Evolutionary conservation across 1,140 invertebrate species (phyloP), one percentile per base, ranked within the genome.

Genomic region (Mesaphorura yosii): DNA sequence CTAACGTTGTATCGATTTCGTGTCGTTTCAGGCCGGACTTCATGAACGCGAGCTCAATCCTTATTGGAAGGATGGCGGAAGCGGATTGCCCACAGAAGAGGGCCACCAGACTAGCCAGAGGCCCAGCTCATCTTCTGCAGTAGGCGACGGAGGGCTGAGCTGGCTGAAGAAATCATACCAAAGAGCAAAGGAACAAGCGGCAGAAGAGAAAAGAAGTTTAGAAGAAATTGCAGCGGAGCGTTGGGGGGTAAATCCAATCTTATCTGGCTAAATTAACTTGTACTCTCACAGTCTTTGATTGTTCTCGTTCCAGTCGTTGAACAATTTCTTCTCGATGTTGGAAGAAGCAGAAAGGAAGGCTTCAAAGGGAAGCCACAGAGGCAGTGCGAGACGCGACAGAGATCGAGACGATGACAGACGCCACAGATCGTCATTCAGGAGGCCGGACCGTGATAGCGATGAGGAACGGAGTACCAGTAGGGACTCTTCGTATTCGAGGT

Each of bases 21-120:
- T 44, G 10, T 37, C 19, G 48, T 47, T 28, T 39, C 52, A 87
- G 75, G 81, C 82, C 34, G 79, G 81, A 2, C 81, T 80, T 57
- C 82, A 80, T 65, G 67, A 65, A 2, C 73, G 78, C 64, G 90
- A 95, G 73, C 70, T 92, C 41, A 96, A 96, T 76, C 89, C 88
- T 1, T 87, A 90, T 68, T 93, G 88, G 87, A 89, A 87, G 75
- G 73, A 84, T 70, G 86, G 85, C 51, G 89, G 89, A 12, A 78
- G 74, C 41, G 89, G 89, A 15, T 67, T 93, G 48, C 88, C 84
- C 23, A 5, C 25, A 6, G 52, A 66, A 22, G 60, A 54, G 41
- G 59, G 48, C 62, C 66, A 66, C 63, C 48, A 38, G 62, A 57
- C 25, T 56, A 17, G 27, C 63, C 45, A 40, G 59, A 27, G 31